phyloP scores from a whole-genome alignment of 2,113 vertebrate genomes.

The Carollia perspicillata region DNA sequence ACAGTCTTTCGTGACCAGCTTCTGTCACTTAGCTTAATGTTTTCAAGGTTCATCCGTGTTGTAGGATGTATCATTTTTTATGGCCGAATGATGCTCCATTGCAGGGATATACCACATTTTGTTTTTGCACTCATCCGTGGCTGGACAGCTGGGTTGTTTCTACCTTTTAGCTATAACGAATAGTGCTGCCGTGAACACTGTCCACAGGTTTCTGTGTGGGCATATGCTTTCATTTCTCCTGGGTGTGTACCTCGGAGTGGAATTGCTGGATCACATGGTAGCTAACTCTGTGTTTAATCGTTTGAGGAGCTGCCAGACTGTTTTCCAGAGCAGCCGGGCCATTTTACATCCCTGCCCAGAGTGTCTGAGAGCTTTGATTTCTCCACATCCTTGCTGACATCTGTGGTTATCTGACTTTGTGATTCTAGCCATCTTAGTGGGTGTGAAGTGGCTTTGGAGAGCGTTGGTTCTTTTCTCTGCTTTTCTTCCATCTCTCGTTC shows the following conservation, averaged over 20 bases:
- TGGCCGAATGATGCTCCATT: accelerated
- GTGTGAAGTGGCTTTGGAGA: not conserved
- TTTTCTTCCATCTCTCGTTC: not conserved
- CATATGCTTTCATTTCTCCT: not conserved
- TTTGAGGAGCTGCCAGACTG: not conserved
- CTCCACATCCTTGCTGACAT: not conserved
- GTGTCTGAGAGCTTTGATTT: not conserved
- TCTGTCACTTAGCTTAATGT: not conserved
- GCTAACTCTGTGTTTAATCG: not conserved
- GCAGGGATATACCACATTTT: accelerated
- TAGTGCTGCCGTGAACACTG: too few species aligned
- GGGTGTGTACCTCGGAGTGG: not conserved
- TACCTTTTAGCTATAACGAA: not conserved
- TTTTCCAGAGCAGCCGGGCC: not conserved
- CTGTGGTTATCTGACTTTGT: not conserved
- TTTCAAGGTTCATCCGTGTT: not conserved
- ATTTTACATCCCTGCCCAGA: not conserved
- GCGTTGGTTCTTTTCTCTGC: not conserved
- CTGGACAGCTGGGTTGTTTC: not conserved
- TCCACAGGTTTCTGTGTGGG: not conserved
- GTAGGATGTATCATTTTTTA: not conserved
- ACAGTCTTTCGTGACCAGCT: not conserved
- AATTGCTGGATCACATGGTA: not conserved
- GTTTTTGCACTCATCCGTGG: not conserved
- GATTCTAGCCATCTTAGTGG: not conserved